These are phyloP conservation scores for Elmis aenea DNA, from an alignment of 2,888 invertebrate species.

Conservation along the genomic window DNA sequence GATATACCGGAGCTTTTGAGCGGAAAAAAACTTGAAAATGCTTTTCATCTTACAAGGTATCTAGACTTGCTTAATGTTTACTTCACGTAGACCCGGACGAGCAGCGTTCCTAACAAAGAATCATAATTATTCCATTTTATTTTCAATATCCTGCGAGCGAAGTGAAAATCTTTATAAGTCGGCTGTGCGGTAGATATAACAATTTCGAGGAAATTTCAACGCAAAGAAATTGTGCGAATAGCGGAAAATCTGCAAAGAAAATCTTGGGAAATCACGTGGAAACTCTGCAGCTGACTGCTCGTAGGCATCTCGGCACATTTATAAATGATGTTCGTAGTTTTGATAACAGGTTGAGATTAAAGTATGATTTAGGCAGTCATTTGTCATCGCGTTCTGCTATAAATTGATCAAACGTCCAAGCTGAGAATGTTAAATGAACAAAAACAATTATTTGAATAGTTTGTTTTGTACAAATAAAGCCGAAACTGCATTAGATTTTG, in stretches of 20 bases:
- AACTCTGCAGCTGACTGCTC: slow-evolving; percentile 43
- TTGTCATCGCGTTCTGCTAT: too few species aligned
- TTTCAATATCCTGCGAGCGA: background rate
- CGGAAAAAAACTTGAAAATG: slow-evolving; percentile 8
- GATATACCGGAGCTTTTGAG: slow-evolving; percentile 9
- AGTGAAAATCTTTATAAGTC: background rate
- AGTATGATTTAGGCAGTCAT: too few species aligned
- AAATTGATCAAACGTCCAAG: too few species aligned
- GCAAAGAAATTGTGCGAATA: slow-evolving; percentile 25
- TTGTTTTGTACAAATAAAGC: too few species aligned
- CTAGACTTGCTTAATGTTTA: too few species aligned
- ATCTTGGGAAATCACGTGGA: slow-evolving; percentile 37
- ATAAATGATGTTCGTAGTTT: slow-evolving; percentile 43
- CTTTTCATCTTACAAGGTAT: slow-evolving; percentile 11
- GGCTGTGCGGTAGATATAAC: background rate
- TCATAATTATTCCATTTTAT: background rate
- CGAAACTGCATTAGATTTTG: too few species aligned
- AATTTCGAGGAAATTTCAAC: slow-evolving; percentile 5
- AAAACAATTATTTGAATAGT: too few species aligned
- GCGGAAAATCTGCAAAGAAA: slow-evolving; percentile 30
- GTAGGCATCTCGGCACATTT: slow-evolving; percentile 44
- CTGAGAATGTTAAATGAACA: too few species aligned
- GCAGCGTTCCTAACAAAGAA: background rate
- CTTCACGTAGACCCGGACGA: too few species aligned
- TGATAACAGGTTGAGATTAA: background rate